Base-by-base conservation (phyloP, 2,888 invertebrate species). In the Disparrhopalites patrizii region DNA sequence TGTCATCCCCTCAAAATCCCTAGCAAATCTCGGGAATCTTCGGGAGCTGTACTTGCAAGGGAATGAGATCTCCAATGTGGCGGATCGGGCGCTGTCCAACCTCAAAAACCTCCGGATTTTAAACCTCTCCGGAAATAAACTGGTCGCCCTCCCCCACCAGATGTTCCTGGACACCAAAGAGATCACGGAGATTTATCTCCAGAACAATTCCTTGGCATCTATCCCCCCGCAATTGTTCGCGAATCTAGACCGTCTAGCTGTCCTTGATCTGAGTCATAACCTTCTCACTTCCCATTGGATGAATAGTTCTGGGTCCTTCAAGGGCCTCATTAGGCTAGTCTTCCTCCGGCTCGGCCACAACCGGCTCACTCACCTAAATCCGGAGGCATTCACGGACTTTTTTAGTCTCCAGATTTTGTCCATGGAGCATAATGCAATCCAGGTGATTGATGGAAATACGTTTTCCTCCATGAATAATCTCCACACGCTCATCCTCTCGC, bases 401-500 rank as follows among this genome's bases (percentile, higher is more conserved):
- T 92, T 93, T 77, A 91, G 90, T 18, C 81, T 94, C 67, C 90
- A 92, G 80, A 88, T 90, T 73, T 82, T 94, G 55, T 91, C 93
- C 78, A 83, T 94, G 73, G 89, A 91, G 74, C 87, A 90, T 79
- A 94, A 94, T 78, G 84, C 86, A 77, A 81, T 94, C 63, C 90
- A 91, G 78, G 88, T 85, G 66, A 89, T 94, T 69, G 89, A 89
- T 7, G 89, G 91, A 7, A 90, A 92, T 76, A 90, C 93, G 1
- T 94, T 94, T 79, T 85, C 91, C 40, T 90, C 92, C 3, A 89
- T 93, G 88, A 93, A 91, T 78, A 94, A 94, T 81, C 82, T 94
- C 69, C 93, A 94, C 80, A 93, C 93, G 15, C 82, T 94, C 73
- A 86, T 92, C 67, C 82, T 94, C 73, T 91, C 91, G 2, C 88